Evolutionary conservation across 2,113 vertebrate species (phyloP).

Genomic region (Chionodraco myersi): DNA sequence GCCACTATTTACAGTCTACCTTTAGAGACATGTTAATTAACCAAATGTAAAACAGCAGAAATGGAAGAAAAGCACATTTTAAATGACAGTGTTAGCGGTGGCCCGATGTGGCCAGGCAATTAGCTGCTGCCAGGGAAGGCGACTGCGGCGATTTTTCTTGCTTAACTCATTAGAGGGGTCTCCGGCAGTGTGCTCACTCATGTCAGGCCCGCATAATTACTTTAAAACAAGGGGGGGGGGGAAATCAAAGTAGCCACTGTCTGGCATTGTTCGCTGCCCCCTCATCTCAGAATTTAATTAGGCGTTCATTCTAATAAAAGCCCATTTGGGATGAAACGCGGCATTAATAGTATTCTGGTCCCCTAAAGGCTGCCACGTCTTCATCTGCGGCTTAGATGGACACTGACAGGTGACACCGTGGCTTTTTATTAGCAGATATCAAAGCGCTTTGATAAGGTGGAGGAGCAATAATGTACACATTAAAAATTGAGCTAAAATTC

Average conservation of each 20-base stretch:
- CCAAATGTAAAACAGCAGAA: constrained; percentile 59
- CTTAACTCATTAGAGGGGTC: constrained; percentile 87
- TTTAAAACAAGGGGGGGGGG: constrained; percentile 79
- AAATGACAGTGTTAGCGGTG: constrained; percentile 81
- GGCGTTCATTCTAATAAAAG: constrained; percentile 86
- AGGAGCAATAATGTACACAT: constrained; percentile 44
- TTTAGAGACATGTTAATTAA: constrained; percentile 68
- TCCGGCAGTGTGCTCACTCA: constrained; percentile 84
- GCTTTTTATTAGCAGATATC: constrained; percentile 53
- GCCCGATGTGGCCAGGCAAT: constrained; percentile 82
- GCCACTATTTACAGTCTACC: constrained; percentile 37
- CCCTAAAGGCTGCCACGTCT: constrained; percentile 70
- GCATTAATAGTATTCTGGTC: constrained; percentile 75
- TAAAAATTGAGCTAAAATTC: constrained; percentile 31
- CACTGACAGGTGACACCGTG: constrained; percentile 75
- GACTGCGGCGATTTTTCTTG: constrained; percentile 87
- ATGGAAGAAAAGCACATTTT: constrained; percentile 67
- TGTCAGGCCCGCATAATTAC: constrained; percentile 86
- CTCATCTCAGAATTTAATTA: constrained; percentile 87
- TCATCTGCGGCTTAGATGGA: constrained; percentile 73
- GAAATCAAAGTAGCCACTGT: constrained; percentile 84
- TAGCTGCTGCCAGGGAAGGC: constrained; percentile 84
- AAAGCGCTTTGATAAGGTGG: constrained; percentile 55
- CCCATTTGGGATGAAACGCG: constrained; percentile 84
- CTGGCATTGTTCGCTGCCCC: constrained; percentile 82